Evolutionary conservation across 1,140 invertebrate species (phyloP), one percentile per base, ranked within the genome.

Genomic region (Eubasilissa regina): DNA sequence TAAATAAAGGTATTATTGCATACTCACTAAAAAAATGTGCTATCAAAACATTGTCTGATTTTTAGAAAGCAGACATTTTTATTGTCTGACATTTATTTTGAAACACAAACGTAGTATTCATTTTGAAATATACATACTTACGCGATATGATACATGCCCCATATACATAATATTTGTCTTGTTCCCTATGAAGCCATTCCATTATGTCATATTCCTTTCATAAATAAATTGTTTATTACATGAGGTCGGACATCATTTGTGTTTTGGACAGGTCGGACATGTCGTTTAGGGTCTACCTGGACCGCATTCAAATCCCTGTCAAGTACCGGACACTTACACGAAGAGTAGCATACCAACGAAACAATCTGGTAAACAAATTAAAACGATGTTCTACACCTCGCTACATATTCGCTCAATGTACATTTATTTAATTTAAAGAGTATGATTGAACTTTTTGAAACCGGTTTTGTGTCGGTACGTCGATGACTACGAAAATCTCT

Each of bases 181-280:
- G n/a, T 68, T 68, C 17, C 51, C 66, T 70, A 70, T 70, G 66
- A 47, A 70, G 11, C 74, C 35, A 75, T 51, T 80, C 72, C 56
- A 80, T 80, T 80, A 76, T 80, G 78, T 80, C 78, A 80, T 80
- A 80, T 80, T 80, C 73, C 58, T 80, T 80, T 80, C 78, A 76
- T 75, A 75, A 55, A 74, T 80, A 80, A 80, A 80, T 75, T 70
- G 78, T 76, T 80, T 74, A 76, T 80, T 76, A 76, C 78, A 47
- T 25, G 19, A 35, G 58, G 58, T 74, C 35, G 78, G 70, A 62
- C 68, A 79, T 79, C 70, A 62, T 75, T 75, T 79, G 78, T 58
- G 44, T 21, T 62, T 12, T 13, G 8, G 44, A 75, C 60, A 66
- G 55, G 55, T 13, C 53, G 12, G 53, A 68, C 44, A 64, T 47